phyloP scores from a whole-genome alignment of 2,113 vertebrate species.

The Pelecanoides urinatrix region DNA sequence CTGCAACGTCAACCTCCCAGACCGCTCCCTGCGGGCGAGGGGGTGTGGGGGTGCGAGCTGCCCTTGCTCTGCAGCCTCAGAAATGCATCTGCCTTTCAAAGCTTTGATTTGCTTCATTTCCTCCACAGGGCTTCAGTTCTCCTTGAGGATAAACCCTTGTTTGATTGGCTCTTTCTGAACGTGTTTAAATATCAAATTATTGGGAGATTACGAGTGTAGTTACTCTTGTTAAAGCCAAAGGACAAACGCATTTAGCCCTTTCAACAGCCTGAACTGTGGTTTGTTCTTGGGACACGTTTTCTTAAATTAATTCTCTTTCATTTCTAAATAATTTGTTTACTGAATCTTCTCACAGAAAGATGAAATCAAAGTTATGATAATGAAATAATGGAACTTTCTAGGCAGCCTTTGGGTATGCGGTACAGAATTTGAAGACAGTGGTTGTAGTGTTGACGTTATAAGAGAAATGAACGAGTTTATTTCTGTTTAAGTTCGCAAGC shows the following conservation, averaged over 20 bases:
- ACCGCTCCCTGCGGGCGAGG: neutral
- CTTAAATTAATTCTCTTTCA: neutral
- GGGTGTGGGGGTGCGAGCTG: neutral
- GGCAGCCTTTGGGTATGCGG: neutral
- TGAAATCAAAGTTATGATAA: neutral
- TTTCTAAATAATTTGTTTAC: neutral
- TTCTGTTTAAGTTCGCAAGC: neutral
- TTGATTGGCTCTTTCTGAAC: neutral
- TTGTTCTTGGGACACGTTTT: neutral
- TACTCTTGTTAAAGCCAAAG: conserved; percentile 8
- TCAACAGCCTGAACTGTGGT: neutral
- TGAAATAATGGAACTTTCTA: neutral
- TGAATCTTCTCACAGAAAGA: neutral
- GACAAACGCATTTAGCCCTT: neutral
- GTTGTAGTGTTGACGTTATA: neutral
- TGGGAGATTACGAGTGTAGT: neutral
- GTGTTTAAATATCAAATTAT: conserved; percentile 25
- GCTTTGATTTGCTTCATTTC: conserved; percentile 1
- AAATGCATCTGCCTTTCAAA: neutral
- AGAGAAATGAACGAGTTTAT: neutral
- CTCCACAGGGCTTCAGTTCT: neutral
- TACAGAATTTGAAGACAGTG: neutral
- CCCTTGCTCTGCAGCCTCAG: neutral
- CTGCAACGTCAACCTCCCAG: neutral
- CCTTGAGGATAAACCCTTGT: neutral